Evolutionary conservation across 2,797 vertebrate genomes (phyloP).

Genomic region (Hyperoplus immaculatus): DNA sequence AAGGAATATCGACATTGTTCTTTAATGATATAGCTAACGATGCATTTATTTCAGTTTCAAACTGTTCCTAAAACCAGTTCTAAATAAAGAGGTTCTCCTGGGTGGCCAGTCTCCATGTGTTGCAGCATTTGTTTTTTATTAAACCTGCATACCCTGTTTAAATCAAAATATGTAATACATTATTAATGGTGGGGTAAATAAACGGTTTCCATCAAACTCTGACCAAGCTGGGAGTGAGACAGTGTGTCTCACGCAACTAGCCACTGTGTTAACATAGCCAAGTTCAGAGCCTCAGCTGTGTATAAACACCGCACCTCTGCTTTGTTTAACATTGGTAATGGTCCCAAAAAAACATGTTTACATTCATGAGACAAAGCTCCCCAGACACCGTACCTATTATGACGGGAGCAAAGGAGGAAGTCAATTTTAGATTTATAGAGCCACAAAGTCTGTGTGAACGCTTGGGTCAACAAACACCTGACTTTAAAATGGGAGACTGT

Average conservation of each 20-base stretch:
- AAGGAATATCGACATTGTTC: background rate
- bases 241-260: too few species aligned
- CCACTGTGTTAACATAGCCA: background rate
- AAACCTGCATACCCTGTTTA: background rate
- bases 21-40: background rate
- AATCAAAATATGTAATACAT: background rate
- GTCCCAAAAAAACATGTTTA: background rate
- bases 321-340: background rate
- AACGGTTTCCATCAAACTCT: too few species aligned
- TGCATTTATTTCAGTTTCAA: background rate
- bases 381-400: too few species aligned
- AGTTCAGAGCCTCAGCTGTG: background rate
- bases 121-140: conserved; percentile 7
- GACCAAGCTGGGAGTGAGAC: too few species aligned
- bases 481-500: too few species aligned
- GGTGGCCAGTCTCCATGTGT: background rate
- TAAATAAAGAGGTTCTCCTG: background rate
- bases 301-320: background rate
- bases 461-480: too few species aligned
- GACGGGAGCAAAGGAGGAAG: too few species aligned
- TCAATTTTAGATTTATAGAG: too few species aligned
- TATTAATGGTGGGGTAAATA: background rate
- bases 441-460: too few species aligned
- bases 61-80: background rate
- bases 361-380: too few species aligned